Evolutionary conservation across 2,113 vertebrate species (phyloP).

Genomic region (Ascaphus truei): DNA sequence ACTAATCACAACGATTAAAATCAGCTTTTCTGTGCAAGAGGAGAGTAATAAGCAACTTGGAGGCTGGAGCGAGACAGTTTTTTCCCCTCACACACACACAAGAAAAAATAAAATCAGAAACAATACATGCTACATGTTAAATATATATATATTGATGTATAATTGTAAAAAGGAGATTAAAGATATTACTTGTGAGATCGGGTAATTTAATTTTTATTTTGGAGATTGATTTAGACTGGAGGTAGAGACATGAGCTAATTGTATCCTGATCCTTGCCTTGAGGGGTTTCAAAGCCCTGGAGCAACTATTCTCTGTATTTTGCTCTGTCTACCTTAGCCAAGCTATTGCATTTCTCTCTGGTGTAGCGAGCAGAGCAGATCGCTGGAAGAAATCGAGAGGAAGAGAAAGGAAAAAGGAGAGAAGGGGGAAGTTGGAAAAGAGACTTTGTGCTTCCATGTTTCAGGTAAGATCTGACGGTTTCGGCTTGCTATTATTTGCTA

Average conservation of each 20-base stretch:
- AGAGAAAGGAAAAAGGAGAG: constrained; percentile 64
- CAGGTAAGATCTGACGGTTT: constrained; percentile 88
- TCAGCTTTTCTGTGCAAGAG: constrained; percentile 96
- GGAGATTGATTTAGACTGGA: constrained; percentile 90
- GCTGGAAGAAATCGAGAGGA: constrained; percentile 59
- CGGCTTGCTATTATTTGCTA: constrained; percentile 79
- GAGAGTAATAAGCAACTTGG: constrained; percentile 87
- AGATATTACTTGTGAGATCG: constrained; percentile 71
- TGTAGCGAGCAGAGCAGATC: constrained; percentile 89
- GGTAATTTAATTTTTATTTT: constrained; percentile 71
- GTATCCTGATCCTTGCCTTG: constrained; percentile 99
- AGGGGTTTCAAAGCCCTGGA: constrained; percentile 97
- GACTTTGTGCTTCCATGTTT: constrained; percentile 72
- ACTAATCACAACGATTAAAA: constrained; percentile 99
- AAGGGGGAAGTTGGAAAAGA: constrained; percentile 50
- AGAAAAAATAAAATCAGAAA: constrained; percentile 39
- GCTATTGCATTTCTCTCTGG: constrained; percentile 97
- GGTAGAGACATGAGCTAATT: constrained; percentile 98
- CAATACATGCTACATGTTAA: constrained; percentile 44
- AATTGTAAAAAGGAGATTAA: constrained; percentile 65
- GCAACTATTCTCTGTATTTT: constrained; percentile 97
- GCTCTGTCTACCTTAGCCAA: constrained; percentile 97
- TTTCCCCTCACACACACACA: constrained; percentile 46
- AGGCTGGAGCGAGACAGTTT: constrained; percentile 80
- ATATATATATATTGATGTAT: constrained; percentile 54